Percentiles rank a stretch among this genome's conserved stretches.
Evolutionary conservation across 2,113 vertebrate genomes (phyloP).

Genomic region (Erythrolamprus reginae): DNA sequence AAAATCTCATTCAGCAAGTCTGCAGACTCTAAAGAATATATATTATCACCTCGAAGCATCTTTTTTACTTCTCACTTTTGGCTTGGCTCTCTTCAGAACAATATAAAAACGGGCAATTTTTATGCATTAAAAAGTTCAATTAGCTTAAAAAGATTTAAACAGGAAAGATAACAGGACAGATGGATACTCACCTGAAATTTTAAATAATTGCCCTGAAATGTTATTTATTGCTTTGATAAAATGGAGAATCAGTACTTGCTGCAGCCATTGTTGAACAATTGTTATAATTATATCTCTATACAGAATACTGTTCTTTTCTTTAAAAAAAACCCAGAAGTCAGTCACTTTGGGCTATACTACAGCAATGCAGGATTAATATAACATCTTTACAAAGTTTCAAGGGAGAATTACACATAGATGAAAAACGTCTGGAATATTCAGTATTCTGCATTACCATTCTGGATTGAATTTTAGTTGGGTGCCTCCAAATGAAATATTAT

Average conservation of each 20-base stretch:
- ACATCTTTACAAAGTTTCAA: constrained; percentile 37
- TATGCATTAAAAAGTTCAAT: neutral
- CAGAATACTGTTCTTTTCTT: neutral
- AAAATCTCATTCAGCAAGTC: constrained; percentile 15
- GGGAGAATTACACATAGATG: constrained; percentile 2
- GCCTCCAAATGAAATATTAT: constrained; percentile 32
- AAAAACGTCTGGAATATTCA: constrained; percentile 28
- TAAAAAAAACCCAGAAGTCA: neutral
- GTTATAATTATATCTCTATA: neutral
- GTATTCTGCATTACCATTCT: constrained; percentile 43
- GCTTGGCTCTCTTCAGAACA: neutral
- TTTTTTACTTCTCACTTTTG: neutral
- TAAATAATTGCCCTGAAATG: constrained; percentile 56
- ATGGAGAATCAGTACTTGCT: constrained; percentile 26
- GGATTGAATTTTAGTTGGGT: constrained; percentile 40
- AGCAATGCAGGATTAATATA: constrained; percentile 42
- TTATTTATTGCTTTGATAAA: constrained; percentile 61
- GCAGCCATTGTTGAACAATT: neutral
- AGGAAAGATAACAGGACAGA: constrained; percentile 36
- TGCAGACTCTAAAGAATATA: neutral
- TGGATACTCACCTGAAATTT: constrained; percentile 54
- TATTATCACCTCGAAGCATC: neutral
- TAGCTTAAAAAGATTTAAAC: constrained; percentile 16
- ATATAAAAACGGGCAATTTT: neutral
- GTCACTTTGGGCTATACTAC: constrained; percentile 50